Evolutionary conservation across 2,888 invertebrate genomes (phyloP).

Genomic region (Eupithecia exiguata): DNA sequence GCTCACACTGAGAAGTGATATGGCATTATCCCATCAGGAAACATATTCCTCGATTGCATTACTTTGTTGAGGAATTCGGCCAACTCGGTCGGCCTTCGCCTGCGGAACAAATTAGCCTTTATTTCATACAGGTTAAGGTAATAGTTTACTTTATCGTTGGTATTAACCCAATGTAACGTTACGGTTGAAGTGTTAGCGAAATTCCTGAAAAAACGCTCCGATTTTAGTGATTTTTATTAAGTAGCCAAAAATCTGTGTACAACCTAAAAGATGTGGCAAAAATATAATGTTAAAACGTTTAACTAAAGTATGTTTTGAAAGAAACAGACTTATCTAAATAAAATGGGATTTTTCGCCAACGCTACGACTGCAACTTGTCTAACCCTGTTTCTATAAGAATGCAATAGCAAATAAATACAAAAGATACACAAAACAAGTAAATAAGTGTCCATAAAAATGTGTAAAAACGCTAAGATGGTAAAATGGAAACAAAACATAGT

Average conservation of each 20-base stretch:
- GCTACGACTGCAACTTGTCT: slow-evolving; percentile 8
- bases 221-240: neutral
- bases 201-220: neutral
- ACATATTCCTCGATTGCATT: slow-evolving; percentile 74
- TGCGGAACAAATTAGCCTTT: slow-evolving; percentile 73
- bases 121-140: slow-evolving; percentile 43
- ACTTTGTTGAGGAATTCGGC: slow-evolving; percentile 82
- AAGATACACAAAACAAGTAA: slow-evolving; percentile 20
- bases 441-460: neutral
- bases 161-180: neutral
- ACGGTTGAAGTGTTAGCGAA: slow-evolving; percentile 20
- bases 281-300: neutral
- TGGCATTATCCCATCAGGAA: slow-evolving; percentile 78
- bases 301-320: neutral
- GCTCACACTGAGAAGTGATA: slow-evolving; percentile 85
- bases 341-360: slow-evolving; percentile 11
- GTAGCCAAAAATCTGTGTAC: neutral
- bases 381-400: slow-evolving; percentile 11
- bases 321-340: neutral
- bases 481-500: slow-evolving; percentile 5
- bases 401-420: slow-evolving; percentile 27
- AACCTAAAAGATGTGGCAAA: neutral
- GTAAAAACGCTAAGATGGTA: slow-evolving; percentile 13
- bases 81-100: slow-evolving; percentile 82
- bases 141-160: slow-evolving; percentile 20